Percentiles rank a stretch among this genome's conserved stretches.
These are phyloP conservation scores for Pseudochirops corinnae DNA, from an alignment of 2,797 vertebrate genomes.

Conservation along the genomic window DNA sequence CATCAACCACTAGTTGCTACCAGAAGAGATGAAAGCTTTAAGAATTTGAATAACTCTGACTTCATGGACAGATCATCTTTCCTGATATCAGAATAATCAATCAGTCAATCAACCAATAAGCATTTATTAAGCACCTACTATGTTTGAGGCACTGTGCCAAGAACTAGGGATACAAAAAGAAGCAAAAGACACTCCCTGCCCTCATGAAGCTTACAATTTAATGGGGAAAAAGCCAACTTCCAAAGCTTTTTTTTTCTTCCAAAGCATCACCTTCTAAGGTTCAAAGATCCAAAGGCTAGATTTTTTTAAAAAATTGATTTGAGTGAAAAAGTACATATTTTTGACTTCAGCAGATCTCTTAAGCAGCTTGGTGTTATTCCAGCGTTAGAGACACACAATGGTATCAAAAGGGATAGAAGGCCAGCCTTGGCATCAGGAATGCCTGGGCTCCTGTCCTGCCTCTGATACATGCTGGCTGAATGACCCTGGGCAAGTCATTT, in stretches of 20 bases:
- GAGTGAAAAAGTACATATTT: background rate
- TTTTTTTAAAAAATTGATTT: background rate
- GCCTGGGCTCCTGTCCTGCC: background rate
- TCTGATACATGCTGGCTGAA: background rate
- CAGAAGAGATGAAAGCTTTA: constrained; percentile 57
- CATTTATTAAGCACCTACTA: background rate
- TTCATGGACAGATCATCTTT: constrained; percentile 42
- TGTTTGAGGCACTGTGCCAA: background rate
- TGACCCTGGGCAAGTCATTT: background rate
- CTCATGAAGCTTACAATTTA: background rate
- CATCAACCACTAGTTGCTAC: constrained; percentile 72
- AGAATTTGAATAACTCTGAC: constrained; percentile 9
- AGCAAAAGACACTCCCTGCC: background rate
- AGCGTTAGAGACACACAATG: background rate
- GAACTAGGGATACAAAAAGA: background rate
- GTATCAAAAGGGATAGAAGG: background rate
- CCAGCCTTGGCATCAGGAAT: background rate
- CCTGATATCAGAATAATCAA: background rate
- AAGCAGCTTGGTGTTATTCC: background rate
- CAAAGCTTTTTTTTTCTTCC: background rate
- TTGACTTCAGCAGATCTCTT: background rate
- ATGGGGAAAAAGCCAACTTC: background rate
- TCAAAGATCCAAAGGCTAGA: background rate
- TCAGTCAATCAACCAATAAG: background rate
- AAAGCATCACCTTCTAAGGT: background rate